Conservation (phyloP, 2,797 vertebrate genomes). For the Gallirallus australis region DNA sequence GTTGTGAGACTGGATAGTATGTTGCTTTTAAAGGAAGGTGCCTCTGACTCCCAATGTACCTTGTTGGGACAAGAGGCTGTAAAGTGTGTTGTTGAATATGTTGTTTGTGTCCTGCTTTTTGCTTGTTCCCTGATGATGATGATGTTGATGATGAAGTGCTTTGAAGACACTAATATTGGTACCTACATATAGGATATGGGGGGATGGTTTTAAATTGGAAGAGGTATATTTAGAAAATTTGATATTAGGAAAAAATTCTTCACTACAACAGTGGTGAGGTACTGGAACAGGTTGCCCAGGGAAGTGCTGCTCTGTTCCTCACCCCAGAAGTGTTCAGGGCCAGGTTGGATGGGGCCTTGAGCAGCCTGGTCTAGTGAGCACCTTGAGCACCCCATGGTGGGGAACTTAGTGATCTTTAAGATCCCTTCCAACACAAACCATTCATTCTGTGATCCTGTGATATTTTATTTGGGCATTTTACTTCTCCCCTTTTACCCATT, state of each 20-base stretch:
- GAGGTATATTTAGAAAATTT: no score
- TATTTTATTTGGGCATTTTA: neutral
- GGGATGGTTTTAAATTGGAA: no score
- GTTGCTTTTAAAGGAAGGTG: neutral
- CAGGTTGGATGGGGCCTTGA: no score
- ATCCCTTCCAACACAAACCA: no score
- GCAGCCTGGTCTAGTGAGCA: no score
- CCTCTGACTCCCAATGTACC: neutral
- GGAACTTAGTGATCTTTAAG: no score
- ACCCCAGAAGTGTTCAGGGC: no score
- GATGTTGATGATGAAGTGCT: neutral
- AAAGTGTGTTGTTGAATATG: neutral
- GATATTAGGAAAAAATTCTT: no score
- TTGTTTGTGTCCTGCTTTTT: neutral
- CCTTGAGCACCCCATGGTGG: no score
- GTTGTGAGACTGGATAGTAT: neutral
- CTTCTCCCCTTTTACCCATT: neutral
- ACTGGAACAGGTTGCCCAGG: no score
- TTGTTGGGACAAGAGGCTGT: neutral
- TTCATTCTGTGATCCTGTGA: neutral
- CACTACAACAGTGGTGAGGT: no score
- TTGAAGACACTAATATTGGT: neutral
- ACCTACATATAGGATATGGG: neutral
- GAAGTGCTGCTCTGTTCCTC: no score
- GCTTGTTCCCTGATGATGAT: neutral